Evolutionary conservation across 1,140 invertebrate species (phyloP), one percentile per base, ranked within the genome.

Genomic region (Rhopalosiphum padi): DNA sequence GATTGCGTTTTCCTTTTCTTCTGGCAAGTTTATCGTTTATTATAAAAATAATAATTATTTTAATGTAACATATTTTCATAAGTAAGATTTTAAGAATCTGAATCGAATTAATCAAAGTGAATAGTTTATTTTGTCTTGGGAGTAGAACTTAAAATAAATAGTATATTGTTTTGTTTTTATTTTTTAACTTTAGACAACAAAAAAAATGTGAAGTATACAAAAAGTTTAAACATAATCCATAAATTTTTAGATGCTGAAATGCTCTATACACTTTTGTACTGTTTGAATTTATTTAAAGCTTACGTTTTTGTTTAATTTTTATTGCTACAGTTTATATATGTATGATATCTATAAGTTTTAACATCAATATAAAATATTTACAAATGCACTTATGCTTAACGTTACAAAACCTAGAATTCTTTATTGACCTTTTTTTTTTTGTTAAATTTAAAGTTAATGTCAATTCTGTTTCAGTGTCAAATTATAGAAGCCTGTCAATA

Each of bases 401-500:
- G 18, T 41, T 11, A 60, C 35, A 30, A 90, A 90, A 60, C 23
- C 15, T 15, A 11, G 8, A 53, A 88, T 35, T 35, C 35, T 8
- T 88, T n/a, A 15, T 87, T 48, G 86, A 35, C 37, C 43, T 55
- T 55, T 48, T 87, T 48, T 87, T 43, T 90, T 43, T 37, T 55
- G 22, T 90, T 21, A 46, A 41, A 55, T 15, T 89, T 37, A 18
- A 30, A 90, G 23, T 90, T 90, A 41, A 90, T 68, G 89, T 90
- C 90, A 77, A 92, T 92, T 92, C 51, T 37, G 35, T 92, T 93
- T 93, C 48, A 41, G 41, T n/a, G 82, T 93, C 48, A 37, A 93
- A 93, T 86, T 37, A 86, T 37, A 37, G 30, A 86, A 55, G 55
- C 68, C 60, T 86, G 77, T 93, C 91, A 86, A 48, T 91, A 82